Evolutionary conservation across 1,140 invertebrate genomes (phyloP).

Genomic region (Drosophila paulistorum): DNA sequence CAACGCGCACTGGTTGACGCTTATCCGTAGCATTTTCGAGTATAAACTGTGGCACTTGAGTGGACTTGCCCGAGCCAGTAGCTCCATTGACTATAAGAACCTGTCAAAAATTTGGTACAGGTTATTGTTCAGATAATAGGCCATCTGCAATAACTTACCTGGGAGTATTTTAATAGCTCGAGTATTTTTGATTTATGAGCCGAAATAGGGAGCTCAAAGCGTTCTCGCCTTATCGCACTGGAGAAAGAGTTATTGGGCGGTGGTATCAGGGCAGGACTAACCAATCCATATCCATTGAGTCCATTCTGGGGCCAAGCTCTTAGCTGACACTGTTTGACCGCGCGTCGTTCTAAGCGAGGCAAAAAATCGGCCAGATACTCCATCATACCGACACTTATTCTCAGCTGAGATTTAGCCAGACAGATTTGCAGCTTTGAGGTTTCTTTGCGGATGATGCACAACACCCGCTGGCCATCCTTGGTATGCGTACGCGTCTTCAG

Average conservation of each 20-base stretch:
- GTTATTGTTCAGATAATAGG: background rate
- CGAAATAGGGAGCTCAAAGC: conserved; percentile 27
- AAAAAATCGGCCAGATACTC: background rate
- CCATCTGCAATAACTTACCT: conserved; percentile 37
- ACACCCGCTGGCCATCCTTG: conserved; percentile 35
- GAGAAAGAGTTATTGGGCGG: background rate
- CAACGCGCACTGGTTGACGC: conserved; percentile 90
- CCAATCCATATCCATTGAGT: conserved; percentile 7
- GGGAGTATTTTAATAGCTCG: conserved; percentile 4
- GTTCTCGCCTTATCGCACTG: background rate
- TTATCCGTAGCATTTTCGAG: conserved; percentile 89
- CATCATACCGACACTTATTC: background rate
- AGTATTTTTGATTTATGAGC: conserved; percentile 40
- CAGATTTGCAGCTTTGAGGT: rapidly evolving
- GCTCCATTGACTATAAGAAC: conserved; percentile 89
- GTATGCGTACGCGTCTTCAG: conserved; percentile 60
- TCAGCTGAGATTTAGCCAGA: background rate
- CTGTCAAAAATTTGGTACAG: conserved; percentile 23
- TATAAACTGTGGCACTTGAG: conserved; percentile 95
- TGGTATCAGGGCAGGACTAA: conserved; percentile 22
- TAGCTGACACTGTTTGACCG: background rate
- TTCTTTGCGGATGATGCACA: conserved; percentile 39
- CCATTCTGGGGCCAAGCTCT: background rate
- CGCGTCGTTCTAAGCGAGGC: background rate
- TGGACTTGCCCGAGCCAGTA: conserved; percentile 95